Base-by-base conservation (phyloP, 2,888 invertebrate species). In the Dastarcus helophoroides region DNA sequence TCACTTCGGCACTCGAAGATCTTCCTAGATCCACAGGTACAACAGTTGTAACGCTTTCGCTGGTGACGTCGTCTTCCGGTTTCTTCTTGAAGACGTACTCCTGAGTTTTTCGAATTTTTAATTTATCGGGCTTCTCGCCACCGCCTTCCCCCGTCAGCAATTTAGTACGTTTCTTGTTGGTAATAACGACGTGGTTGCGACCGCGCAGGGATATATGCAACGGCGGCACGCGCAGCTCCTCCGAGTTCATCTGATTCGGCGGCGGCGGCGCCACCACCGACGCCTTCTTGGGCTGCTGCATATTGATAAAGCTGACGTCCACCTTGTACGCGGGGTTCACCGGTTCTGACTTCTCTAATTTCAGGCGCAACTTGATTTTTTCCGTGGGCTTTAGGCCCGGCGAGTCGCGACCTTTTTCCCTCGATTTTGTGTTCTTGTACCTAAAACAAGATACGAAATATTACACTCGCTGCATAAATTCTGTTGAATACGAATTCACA, bases 151-250 rank as follows among this genome's bases (percentile, higher is more conserved):
- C n/a, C n/a, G n/a, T n/a, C 6, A 34, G 9, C 6, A 31, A 12
- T 23, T 42, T 42, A 26, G 35, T 33, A 35, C 66, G 64, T 46
- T 80, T 79, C 28, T 79, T 79, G 53, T 79, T 76, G 50, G 78
- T 82, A 44, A 85, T 85, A 26, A 89, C 84, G 22, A 84, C 84
- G 1, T 84, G 83, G 56, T 85, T 86, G 33, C 85, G 71, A 2
- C 85, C 85, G 36, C 88, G 69, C 22, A 90, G 63, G 33, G 86
- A 86, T 47, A 90, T 89, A 56, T 89, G 89, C 37, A 89, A 64
- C 2, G 89, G 90, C 5, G 90, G 89, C 26, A 90, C 90, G 32
- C 86, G 68, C 4, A 81, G 76, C 47, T 85, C 85, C 38, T 82
- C 84, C 2, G 35, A 31, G 10, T 23, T 31, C 9, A 26, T 26